Evolutionary conservation across 2,797 vertebrate species (phyloP), one percentile per base, ranked within the genome.

Genomic region (Pterois miles): DNA sequence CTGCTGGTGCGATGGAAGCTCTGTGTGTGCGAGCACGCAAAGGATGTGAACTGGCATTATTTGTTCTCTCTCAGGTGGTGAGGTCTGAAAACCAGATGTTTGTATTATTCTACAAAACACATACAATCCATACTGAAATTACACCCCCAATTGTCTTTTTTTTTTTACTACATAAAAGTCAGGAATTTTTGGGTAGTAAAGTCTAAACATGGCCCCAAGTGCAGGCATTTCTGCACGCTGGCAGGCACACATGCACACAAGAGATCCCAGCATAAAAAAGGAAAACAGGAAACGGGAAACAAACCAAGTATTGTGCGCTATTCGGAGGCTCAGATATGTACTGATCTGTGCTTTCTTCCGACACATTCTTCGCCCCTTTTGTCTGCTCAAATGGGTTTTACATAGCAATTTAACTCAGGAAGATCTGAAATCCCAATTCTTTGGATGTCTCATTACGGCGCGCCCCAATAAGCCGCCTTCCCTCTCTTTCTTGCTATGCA

Each of bases 351-450:
- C 67, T 76, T 88, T 77, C 78, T 86, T 85, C 65, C 57, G 8
- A 76, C 71, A 83, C 68, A 91, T 86, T 88, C 68, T 86, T 72
- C 18, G 27, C 63, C 58, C 14, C 5, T 65, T 88, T 92, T 92
- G 88, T 93, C 86, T 90, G 75, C 64, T 74, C 43, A 86, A 91
- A 91, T 82, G 75, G 85, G 76, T 86, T 86, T 88, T 89, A 89
- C 82, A 65, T 66, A 76, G 86, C 66, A 86, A 83, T 86, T 86
- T 81, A 85, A 85, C 86, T 92, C 81, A 79, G 81, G 84, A 86
- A 89, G 83, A 87, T 85, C 69, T 87, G 36, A 83, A 92, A 85
- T 87, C 83, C 86, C 83, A 77, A 78, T 90, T 91, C 86, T 92
- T 85, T 83, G 74, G 81, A 73, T 81, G 88, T 87, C 85, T 89